These are phyloP conservation scores for Entelurus aequoreus DNA, from an alignment of 2,113 vertebrate species.

Conservation along the genomic window DNA sequence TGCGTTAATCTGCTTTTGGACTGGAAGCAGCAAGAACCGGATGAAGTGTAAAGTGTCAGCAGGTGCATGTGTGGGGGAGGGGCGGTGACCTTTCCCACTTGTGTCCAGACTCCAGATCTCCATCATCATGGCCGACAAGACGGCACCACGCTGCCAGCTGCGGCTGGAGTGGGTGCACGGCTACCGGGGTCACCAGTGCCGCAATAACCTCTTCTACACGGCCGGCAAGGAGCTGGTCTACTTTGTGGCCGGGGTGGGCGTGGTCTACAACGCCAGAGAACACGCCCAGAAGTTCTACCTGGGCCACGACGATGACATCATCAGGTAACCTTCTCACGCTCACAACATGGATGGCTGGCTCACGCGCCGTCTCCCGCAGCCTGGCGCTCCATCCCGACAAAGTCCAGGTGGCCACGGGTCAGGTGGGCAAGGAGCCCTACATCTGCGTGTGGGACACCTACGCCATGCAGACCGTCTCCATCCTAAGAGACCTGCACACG, in stretches of 20 bases:
- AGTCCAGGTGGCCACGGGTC: conserved; percentile 90
- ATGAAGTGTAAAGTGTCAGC: too few species aligned
- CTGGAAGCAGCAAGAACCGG: not conserved
- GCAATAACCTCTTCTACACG: conserved; percentile 98
- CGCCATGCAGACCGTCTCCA: conserved; percentile 84
- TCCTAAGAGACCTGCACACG: conserved; percentile 90
- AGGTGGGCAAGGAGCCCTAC: conserved; percentile 93
- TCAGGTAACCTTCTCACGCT: conserved; percentile 73
- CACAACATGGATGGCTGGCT: too few species aligned
- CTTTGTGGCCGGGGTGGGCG: conserved; percentile 95
- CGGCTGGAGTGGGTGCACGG: conserved; percentile 97
- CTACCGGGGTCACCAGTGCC: conserved; percentile 95
- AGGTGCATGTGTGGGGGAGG: too few species aligned
- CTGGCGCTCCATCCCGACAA: conserved; percentile 93
- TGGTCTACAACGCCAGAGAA: conserved; percentile 94
- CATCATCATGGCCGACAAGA: conserved; percentile 84
- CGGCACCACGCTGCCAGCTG: conserved; percentile 89
- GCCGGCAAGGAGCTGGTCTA: conserved; percentile 94
- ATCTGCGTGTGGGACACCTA: conserved; percentile 96
- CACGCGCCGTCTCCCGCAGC: conserved; percentile 64
- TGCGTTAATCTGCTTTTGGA: not conserved
- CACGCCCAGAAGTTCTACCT: conserved; percentile 98
- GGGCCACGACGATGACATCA: conserved; percentile 98
- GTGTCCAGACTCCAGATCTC: too few species aligned
- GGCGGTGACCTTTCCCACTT: too few species aligned